These are phyloP conservation scores for Brachionus manjavacas DNA, from an alignment of 1,140 invertebrate species.

Conservation along the genomic window DNA sequence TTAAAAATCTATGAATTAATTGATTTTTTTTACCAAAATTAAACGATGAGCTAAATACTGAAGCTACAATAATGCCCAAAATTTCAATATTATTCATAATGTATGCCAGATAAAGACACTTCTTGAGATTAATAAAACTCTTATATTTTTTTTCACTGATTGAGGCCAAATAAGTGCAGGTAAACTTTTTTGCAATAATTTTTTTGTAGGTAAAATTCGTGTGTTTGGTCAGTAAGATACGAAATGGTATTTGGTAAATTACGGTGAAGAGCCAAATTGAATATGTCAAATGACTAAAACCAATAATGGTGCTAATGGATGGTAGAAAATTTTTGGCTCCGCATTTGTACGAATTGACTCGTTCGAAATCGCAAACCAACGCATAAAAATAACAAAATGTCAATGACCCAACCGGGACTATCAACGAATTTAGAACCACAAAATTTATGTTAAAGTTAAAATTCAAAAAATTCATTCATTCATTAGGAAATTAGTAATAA, in stretches of 20 bases:
- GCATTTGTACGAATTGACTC: not conserved
- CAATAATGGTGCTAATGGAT: not conserved
- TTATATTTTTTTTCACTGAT: not conserved
- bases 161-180: not conserved
- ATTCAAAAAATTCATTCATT: slow-evolving; percentile 8
- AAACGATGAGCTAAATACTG: not conserved
- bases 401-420: not conserved
- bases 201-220: not conserved
- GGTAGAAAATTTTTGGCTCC: slow-evolving; percentile 11
- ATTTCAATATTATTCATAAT: not conserved
- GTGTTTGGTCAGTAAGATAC: not conserved
- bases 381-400: not conserved
- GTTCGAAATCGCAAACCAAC: not conserved
- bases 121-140: not conserved
- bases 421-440: not conserved
- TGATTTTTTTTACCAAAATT: not conserved
- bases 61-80: not conserved
- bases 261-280: not conserved
- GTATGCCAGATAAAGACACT: not conserved
- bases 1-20: too few relatives aligned
- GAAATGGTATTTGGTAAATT: slow-evolving; percentile 1
- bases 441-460: slow-evolving; percentile 4
- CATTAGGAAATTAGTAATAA: not conserved
- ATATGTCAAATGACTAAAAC: not conserved
- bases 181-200: not conserved